Conservation (phyloP, 2,797 vertebrate genomes). For the Psittacula derbiana region DNA sequence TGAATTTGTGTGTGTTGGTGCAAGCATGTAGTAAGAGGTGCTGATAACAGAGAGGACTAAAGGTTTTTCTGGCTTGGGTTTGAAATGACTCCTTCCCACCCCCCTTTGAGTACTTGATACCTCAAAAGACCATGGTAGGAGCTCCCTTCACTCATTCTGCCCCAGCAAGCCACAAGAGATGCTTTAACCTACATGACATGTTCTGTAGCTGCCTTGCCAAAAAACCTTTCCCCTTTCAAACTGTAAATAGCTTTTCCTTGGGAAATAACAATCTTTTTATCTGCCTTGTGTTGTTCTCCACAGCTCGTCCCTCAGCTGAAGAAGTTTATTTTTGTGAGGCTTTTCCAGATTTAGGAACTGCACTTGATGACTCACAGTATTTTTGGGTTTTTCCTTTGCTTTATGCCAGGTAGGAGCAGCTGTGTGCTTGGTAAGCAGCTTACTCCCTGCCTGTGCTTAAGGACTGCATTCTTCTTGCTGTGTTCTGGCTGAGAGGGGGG, state of each 20-base stretch:
- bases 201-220: constrained; percentile 11
- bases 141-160: neutral
- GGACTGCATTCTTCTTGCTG: neutral
- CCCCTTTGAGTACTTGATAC: neutral
- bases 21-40: neutral
- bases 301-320: neutral
- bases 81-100: neutral
- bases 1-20: neutral
- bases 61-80: neutral
- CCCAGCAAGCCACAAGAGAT: constrained; percentile 1
- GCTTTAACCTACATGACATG: neutral
- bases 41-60: neutral
- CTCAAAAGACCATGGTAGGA: neutral
- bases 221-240: neutral
- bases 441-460: constrained; percentile 15
- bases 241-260: constrained; percentile 13
- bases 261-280: constrained; percentile 29
- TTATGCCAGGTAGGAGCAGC: constrained; percentile 41
- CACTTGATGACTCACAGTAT: constrained; percentile 19
- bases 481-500: neutral
- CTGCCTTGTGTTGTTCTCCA: neutral
- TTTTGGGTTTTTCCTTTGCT: neutral
- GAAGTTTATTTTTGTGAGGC: constrained; percentile 38
- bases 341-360: constrained; percentile 49
- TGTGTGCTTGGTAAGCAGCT: constrained; percentile 37